phyloP scores from a whole-genome alignment of 1,140 invertebrate genomes.

The Drosophila sp. region DNA sequence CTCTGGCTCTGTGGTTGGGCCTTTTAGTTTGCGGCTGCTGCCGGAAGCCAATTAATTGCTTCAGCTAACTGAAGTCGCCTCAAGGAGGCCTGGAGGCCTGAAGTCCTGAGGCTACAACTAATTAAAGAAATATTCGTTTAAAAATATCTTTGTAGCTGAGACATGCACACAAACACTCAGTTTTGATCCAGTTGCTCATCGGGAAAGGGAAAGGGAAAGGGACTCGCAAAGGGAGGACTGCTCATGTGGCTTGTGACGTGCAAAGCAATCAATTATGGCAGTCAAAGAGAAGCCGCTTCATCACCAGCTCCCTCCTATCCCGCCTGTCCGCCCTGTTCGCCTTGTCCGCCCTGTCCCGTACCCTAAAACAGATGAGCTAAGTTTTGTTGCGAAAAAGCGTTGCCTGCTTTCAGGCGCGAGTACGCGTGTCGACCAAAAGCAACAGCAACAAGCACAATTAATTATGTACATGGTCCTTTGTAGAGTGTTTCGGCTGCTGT shows the following conservation, averaged over 20 bases:
- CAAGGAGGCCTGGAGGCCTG: background rate
- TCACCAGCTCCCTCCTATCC: constrained; percentile 26
- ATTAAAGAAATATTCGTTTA: constrained; percentile 76
- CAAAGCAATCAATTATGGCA: constrained; percentile 78
- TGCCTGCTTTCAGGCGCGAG: constrained; percentile 63
- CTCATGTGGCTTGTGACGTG: constrained; percentile 63
- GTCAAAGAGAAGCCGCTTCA: constrained; percentile 51
- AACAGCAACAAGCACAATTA: constrained; percentile 70
- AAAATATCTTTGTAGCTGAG: constrained; percentile 64
- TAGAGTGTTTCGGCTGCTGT: constrained; percentile 20
- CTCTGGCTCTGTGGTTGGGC: constrained; percentile 12
- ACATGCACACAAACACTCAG: constrained; percentile 25
- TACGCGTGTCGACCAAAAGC: constrained; percentile 42
- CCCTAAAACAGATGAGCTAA: constrained; percentile 1
- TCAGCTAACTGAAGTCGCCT: constrained; percentile 7
- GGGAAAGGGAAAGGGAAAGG: background rate
- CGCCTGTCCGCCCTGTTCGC: background rate
- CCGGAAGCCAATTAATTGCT: constrained; percentile 51
- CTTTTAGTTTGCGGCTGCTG: constrained; percentile 45
- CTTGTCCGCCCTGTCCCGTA: background rate
- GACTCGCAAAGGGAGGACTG: constrained; percentile 1
- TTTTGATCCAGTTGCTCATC: background rate
- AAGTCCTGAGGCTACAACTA: constrained; percentile 45
- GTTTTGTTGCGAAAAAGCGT: constrained; percentile 46
- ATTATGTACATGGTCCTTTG: constrained; percentile 69